Conservation (phyloP, 2,113 vertebrate species). For the Sterrhoptilus dennistouni region DNA sequence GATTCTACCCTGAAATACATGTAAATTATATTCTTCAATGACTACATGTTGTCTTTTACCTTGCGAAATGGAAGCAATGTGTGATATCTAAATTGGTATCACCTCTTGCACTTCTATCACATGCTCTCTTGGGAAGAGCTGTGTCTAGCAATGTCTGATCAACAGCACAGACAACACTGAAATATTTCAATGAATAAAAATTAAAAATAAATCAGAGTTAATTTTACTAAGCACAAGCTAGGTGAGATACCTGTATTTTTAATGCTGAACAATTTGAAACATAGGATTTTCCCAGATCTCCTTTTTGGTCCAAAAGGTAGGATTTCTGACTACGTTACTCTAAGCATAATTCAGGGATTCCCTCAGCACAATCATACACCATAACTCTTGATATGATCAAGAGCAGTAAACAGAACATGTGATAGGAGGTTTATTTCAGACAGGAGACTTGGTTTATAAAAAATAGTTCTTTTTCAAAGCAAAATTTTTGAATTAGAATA, state of each 20-base stretch:
- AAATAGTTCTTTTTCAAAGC: background rate
- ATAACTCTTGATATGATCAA: background rate
- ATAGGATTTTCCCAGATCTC: background rate
- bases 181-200: background rate
- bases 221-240: background rate
- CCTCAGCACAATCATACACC: background rate
- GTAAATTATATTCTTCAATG: background rate
- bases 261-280: background rate
- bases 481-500: background rate
- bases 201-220: background rate
- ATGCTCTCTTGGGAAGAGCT: background rate
- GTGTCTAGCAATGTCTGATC: background rate
- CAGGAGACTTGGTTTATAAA: background rate
- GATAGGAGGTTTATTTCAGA: background rate
- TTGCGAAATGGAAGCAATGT: background rate
- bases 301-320: background rate
- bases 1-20: background rate
- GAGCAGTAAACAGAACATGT: background rate
- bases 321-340: background rate
- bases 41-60: background rate
- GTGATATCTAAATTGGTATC: background rate
- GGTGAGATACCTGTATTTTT: background rate
- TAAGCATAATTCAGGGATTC: background rate
- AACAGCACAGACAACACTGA: background rate
- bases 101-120: background rate